Evolutionary conservation across 2,797 vertebrate genomes (phyloP), one percentile per base, ranked within the genome.

Genomic region (Sebastes variabilis): DNA sequence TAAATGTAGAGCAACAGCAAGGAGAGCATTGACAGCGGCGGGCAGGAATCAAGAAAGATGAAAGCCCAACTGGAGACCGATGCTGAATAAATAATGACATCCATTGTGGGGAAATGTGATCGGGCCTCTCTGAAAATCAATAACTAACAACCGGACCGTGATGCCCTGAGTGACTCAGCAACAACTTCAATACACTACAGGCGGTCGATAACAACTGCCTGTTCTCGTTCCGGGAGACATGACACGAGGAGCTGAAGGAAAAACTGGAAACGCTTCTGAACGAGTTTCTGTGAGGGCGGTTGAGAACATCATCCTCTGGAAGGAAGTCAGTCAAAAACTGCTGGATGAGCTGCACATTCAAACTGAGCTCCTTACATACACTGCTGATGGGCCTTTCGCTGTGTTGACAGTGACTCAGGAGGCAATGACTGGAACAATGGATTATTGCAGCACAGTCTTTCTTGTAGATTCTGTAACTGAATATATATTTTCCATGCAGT

Each of bases 11-110:
- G 89, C 80, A 81, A 85, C 70, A 68, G 81, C 79, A 77, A 82
- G 71, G 61, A 58, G 77, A 72, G 61, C 81, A 85, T 27, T 74
- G 79, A 90, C 84, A 85, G 85, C 52, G 9, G 74, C 65, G 36
- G 72, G 75, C 79, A 77, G 69, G 82, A 88, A 86, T 89, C 77
- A 88, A 83, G 85, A 88, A 86, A 89, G 88, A 93, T 91, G 83
- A 93, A 94, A 90, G 89, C 76, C 88, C 64, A 71, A 83, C 81
- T 74, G 77, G 88, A 90, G 84, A 82, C 90, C 61, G 78, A 87
- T 79, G 86, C 81, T 94, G 91, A 94, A 95, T 95, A 94, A 95
- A 93, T 94, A 94, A 95, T 93, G 90, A 88, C 89, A 89, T 89
- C 86, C 82, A 93, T 92, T 93, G 92, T 91, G 86, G 70, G 87